phyloP scores from a whole-genome alignment of 2,888 invertebrate genomes.

The Balanococcus diminutus region DNA sequence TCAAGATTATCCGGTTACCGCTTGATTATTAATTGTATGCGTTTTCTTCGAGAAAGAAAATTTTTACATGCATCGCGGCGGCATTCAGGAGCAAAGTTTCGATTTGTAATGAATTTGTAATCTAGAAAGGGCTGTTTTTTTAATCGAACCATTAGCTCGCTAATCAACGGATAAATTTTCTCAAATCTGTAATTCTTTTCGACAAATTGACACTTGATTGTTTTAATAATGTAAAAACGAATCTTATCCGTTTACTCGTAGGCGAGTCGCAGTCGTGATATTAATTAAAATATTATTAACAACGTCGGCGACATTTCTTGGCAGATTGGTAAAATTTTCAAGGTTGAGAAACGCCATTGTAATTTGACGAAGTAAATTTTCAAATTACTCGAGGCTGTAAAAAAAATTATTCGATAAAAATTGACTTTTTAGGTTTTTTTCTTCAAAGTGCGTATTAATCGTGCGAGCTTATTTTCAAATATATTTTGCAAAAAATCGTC shows the following conservation, averaged over 20 bases:
- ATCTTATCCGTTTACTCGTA: conserved; percentile 11
- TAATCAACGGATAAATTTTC: background rate
- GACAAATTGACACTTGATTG: background rate
- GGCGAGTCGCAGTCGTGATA: background rate
- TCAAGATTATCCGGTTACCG: conserved; percentile 36
- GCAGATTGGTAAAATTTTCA: conserved; percentile 3
- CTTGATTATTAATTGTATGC: conserved; percentile 30
- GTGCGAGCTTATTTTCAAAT: background rate
- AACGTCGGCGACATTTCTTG: background rate
- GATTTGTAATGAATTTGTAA: background rate
- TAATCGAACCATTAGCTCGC: background rate
- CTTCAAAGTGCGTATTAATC: background rate
- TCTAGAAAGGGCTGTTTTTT: background rate
- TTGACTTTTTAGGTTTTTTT: background rate
- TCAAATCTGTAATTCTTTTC: background rate
- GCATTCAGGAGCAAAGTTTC: background rate
- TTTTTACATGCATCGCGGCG: background rate
- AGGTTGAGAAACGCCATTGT: background rate
- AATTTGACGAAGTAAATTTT: background rate
- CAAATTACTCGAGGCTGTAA: background rate
- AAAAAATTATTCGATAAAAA: background rate
- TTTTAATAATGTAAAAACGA: background rate
- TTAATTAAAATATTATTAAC: conserved; percentile 25
- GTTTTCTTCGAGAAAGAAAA: conserved; percentile 22
- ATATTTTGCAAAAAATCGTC: background rate